Evolutionary conservation across 1,140 invertebrate species (phyloP), one percentile per base, ranked within the genome.

Genomic region (Neodiprion fabricii): DNA sequence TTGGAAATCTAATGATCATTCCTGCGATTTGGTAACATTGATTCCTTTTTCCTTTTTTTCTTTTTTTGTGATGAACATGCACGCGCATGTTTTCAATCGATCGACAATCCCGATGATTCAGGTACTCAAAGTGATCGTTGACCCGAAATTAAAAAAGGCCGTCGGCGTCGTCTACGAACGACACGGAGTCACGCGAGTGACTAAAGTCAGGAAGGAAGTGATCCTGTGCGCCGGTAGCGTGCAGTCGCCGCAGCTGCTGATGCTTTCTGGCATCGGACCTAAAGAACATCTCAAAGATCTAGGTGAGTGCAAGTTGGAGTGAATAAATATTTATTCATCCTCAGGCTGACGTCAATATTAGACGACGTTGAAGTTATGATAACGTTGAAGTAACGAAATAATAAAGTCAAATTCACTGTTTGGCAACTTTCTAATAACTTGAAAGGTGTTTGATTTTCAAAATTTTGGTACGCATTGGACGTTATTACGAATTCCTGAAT

Each of bases 101-200:
- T 40, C 28, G 28, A 40, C 28, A 40, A 40, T 40, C 28, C 5
- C 5, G 28, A 40, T 40, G 28, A 1, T 40, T 0, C 90, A 91
- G 23, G 91, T 92, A 0, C 94, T 90, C 0, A 93, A 91, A 88
- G 91, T 96, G 70, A 76, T 93, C 1, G 92, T 95, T 17, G 88
- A 94, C 82, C 86, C 89, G 0, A n/a, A 81, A 1, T 91, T 89
- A 0, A 93, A 91, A 80, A 85, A 80, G 47, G 92, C 93, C 0
- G 87, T 87, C 9, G 94, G 93, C 1, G 93, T 96, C 0, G 90
- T 94, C 77, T 94, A 94, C 77, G 71, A 89, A 0, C 91, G 92
- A 79, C 82, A 90, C 66, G 87, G 89, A 67, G 88, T 84, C 81
- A 88, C 84, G 80, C 28, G 28, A 40, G 28, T 40, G 28, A 40